phyloP scores from a whole-genome alignment of 2,113 vertebrate species.

The Macrotis lagotis region DNA sequence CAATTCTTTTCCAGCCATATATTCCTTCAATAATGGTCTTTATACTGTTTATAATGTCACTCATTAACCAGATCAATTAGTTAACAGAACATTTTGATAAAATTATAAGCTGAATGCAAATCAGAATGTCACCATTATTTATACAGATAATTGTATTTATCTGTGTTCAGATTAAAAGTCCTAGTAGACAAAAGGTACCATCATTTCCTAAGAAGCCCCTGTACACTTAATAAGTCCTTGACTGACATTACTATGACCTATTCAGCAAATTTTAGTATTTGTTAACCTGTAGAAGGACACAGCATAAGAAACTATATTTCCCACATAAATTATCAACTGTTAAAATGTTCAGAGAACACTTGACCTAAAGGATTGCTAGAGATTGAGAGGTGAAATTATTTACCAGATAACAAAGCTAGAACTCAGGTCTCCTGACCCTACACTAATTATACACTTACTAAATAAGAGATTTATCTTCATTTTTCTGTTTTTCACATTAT shows the following conservation, averaged over 20 bases:
- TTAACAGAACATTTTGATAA: not conserved
- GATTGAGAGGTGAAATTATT: not conserved
- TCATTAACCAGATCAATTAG: not conserved
- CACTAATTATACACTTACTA: slow-evolving; percentile 44
- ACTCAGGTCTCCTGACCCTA: not conserved
- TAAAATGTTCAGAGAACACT: slow-evolving; percentile 20
- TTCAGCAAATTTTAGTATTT: not conserved
- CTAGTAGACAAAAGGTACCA: not conserved
- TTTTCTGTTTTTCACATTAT: slow-evolving; percentile 41
- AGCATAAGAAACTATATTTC: slow-evolving; percentile 13
- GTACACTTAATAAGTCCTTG: not conserved
- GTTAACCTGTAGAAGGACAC: slow-evolving; percentile 2
- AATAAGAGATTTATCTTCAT: slow-evolving; percentile 37
- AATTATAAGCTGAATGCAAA: not conserved
- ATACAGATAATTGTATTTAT: not conserved
- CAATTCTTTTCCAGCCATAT: not conserved
- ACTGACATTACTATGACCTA: not conserved
- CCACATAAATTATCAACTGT: slow-evolving; percentile 42
- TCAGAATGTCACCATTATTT: not conserved
- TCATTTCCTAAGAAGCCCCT: not conserved
- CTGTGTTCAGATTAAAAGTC: not conserved
- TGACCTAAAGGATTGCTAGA: not conserved
- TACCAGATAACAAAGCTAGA: not conserved
- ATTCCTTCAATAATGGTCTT: not conserved
- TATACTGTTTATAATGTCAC: not conserved